These are phyloP conservation scores for Fistularia tabacaria DNA, from an alignment of 2,797 vertebrate genomes.

Conservation along the genomic window DNA sequence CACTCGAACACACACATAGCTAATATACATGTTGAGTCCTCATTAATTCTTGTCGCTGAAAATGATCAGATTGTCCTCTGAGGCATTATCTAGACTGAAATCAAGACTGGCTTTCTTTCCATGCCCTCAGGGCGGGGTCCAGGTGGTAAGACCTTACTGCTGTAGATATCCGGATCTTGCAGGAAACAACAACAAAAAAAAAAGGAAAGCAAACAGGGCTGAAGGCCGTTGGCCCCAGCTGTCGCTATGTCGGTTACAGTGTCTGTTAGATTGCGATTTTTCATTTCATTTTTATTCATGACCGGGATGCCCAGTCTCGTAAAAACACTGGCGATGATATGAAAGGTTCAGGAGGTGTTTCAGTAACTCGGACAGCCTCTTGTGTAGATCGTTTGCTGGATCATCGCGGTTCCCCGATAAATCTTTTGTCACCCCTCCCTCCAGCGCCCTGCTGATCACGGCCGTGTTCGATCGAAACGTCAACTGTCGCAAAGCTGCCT, in stretches of 20 bases:
- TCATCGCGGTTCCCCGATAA: too few species aligned
- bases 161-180: constrained; percentile 21
- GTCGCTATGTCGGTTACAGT: too few species aligned
- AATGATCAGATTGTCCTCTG: constrained; percentile 9
- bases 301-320: background rate
- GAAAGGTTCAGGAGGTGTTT: too few species aligned
- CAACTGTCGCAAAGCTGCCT: constrained; percentile 92
- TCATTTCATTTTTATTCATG: background rate
- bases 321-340: background rate
- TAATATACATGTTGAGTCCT: background rate
- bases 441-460: constrained; percentile 85
- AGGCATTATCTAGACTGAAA: constrained; percentile 17
- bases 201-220: constrained; percentile 19
- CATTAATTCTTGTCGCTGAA: background rate
- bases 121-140: constrained; percentile 45
- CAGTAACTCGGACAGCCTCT: too few species aligned
- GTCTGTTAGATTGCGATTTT: too few species aligned
- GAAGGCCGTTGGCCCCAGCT: too few species aligned
- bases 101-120: constrained; percentile 43
- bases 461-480: constrained; percentile 88
- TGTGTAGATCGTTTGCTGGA: too few species aligned
- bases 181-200: constrained; percentile 10
- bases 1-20: too few species aligned
- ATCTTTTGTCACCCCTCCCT: constrained; percentile 13
- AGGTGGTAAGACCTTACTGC: constrained; percentile 24